phyloP scores from a whole-genome alignment of 2,113 vertebrate species.

The Erythrocebus patas region DNA sequence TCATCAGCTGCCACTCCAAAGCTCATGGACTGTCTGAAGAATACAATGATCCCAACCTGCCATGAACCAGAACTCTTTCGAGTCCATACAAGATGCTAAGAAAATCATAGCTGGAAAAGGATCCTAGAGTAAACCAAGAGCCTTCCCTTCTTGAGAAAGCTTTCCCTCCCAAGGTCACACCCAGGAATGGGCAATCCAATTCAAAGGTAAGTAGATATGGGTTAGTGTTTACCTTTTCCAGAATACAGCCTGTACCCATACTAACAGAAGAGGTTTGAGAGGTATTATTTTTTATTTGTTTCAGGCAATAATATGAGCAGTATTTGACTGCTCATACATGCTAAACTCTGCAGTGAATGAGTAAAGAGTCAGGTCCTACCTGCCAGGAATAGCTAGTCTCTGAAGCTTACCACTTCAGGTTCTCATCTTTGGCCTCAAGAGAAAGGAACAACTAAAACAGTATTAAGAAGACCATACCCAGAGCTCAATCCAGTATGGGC shows the following conservation, averaged over 20 bases:
- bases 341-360: neutral
- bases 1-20: neutral
- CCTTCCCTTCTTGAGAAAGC: neutral
- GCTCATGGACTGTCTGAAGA: neutral
- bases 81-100: neutral
- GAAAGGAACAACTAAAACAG: neutral
- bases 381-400: neutral
- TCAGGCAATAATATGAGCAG: neutral
- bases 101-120: neutral
- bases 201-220: neutral
- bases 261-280: neutral
- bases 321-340: neutral
- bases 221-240: neutral
- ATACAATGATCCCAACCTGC: neutral
- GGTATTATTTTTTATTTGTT: conserved; percentile 10
- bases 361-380: neutral
- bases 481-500: neutral
- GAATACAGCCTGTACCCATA: neutral
- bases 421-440: neutral
- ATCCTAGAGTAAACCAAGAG: neutral
- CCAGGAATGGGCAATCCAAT: neutral
- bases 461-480: neutral
- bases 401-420: neutral
- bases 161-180: neutral
- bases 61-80: neutral